Evolutionary conservation across 2,113 vertebrate genomes (phyloP).

Genomic region (Sakesphorus luctuosus): DNA sequence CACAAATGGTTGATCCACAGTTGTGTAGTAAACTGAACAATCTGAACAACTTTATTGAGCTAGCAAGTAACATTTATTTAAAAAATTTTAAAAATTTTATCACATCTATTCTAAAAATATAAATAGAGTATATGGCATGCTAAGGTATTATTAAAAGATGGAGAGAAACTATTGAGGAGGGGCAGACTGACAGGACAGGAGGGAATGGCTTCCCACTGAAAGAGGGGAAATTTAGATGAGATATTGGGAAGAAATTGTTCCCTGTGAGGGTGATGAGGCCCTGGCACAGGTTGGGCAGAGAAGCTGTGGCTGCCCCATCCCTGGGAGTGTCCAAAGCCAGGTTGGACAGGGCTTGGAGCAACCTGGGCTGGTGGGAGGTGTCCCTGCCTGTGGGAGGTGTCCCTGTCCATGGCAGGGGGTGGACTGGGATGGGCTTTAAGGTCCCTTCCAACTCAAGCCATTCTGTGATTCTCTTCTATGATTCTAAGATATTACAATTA

Average conservation of each 20-base stretch:
- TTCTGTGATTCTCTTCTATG: not conserved
- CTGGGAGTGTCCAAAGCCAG: not conserved
- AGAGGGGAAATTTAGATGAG: not conserved
- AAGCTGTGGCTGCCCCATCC: not conserved
- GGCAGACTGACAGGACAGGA: accelerated
- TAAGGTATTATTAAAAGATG: not conserved
- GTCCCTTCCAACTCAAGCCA: not conserved
- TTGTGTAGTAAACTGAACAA: not conserved
- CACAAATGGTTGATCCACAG: not conserved
- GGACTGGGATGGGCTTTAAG: accelerated
- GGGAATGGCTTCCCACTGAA: not conserved
- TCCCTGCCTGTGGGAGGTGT: not conserved
- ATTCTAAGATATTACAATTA: not conserved
- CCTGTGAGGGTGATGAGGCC: not conserved
- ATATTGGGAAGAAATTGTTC: not conserved
- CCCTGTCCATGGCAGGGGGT: not conserved
- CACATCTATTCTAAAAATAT: not conserved
- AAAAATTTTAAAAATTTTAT: not conserved
- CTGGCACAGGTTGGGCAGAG: not conserved
- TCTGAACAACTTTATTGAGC: not conserved
- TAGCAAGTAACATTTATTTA: not conserved
- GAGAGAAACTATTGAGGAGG: accelerated
- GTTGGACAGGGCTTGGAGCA: not conserved
- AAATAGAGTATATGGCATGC: not conserved
- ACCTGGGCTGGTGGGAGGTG: not conserved